These are phyloP conservation scores for Basileuterus tristriatus DNA, from an alignment of 2,797 vertebrate species.

Conservation along the genomic window DNA sequence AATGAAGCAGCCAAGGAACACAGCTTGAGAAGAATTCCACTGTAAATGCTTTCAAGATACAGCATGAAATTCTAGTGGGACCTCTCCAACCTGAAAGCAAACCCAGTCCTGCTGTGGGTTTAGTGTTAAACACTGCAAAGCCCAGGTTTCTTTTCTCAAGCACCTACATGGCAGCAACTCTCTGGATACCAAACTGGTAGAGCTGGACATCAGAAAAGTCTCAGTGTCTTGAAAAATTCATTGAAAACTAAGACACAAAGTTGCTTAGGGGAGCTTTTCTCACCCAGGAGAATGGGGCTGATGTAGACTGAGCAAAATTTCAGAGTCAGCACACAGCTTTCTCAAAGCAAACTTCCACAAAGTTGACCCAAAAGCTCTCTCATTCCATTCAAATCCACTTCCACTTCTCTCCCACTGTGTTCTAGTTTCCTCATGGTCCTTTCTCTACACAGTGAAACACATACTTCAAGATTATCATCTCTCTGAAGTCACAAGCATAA, in stretches of 20 bases:
- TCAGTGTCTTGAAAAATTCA: neutral
- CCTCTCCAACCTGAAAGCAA: neutral
- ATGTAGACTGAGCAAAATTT: neutral
- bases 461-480: neutral
- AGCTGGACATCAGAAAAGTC: neutral
- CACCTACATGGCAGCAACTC: neutral
- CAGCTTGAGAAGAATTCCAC: neutral
- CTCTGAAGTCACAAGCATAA: neutral
- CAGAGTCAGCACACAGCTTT: neutral
- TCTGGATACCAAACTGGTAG: neutral
- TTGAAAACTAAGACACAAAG: neutral
- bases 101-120: neutral
- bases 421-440: neutral
- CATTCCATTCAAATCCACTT: neutral
- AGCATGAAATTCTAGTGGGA: neutral
- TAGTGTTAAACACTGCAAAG: neutral
- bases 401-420: neutral
- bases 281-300: neutral
- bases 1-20: neutral
- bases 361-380: neutral
- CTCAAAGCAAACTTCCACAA: neutral
- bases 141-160: neutral
- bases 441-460: neutral
- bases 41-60: neutral
- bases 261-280: neutral